Conservation (phyloP, 1,140 invertebrate species). For the Musca vetustissima region DNA sequence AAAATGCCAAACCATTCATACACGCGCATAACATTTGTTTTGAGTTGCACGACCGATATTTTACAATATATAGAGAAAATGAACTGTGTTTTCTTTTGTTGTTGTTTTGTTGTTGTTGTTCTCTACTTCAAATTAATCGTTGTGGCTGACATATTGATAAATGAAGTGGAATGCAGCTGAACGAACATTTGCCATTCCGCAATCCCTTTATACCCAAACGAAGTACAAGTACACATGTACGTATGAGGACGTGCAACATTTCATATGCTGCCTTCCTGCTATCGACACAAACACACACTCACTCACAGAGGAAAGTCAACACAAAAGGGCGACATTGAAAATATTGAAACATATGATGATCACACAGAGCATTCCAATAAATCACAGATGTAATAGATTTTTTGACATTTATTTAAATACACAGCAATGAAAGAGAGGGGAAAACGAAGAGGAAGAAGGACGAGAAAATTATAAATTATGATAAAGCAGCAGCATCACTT, state of each 20-base stretch:
- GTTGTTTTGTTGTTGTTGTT: no score
- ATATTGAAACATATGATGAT: slow-evolving; percentile 5
- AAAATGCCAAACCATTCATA: no score
- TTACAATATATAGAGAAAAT: no score
- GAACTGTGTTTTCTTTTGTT: no score
- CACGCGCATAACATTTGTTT: no score
- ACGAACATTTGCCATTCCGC: no score
- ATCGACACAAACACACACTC: background rate
- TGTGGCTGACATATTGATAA: slow-evolving; percentile 24
- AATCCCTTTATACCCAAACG: no score
- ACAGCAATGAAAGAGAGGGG: background rate
- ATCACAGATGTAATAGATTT: slow-evolving; percentile 2
- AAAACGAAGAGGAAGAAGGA: background rate
- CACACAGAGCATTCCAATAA: background rate
- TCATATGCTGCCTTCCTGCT: background rate
- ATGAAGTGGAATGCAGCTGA: slow-evolving; percentile 12
- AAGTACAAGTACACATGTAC: no score
- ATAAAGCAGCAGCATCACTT: background rate
- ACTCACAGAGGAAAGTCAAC: no score
- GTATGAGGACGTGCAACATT: background rate
- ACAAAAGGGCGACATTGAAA: slow-evolving; percentile 4
- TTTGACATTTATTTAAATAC: background rate
- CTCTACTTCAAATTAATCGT: slow-evolving; percentile 11
- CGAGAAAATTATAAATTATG: background rate
- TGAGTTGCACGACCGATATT: no score